Conservation (phyloP, 2,113 vertebrate genomes). For the Sinocyclocheilus grahami region DNA sequence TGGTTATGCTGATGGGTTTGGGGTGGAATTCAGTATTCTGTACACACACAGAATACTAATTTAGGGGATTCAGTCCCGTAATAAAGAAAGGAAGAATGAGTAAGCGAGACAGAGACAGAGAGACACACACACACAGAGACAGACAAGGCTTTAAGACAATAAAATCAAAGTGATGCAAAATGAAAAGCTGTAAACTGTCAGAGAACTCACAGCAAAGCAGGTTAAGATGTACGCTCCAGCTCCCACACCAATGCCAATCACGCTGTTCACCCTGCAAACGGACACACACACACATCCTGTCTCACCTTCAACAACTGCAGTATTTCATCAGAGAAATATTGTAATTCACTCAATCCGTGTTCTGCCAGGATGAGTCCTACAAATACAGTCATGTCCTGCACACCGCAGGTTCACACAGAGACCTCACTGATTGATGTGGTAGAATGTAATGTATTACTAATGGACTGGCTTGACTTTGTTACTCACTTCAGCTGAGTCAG, state of each 20-base stretch:
- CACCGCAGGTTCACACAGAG: background rate
- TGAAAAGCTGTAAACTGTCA: background rate
- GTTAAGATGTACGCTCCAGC: conserved; percentile 76
- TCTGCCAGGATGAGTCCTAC: background rate
- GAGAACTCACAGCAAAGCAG: conserved; percentile 74
- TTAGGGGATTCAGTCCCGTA: conserved; percentile 17
- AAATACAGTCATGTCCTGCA: background rate
- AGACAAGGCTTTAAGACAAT: background rate
- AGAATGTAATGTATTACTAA: background rate
- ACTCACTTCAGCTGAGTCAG: conserved; percentile 91
- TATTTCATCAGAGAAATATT: background rate
- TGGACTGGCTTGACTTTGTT: background rate
- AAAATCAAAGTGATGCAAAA: background rate
- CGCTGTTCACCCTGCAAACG: conserved; percentile 70
- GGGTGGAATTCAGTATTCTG: background rate
- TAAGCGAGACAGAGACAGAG: background rate
- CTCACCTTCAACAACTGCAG: background rate
- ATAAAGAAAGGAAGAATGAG: conserved; percentile 18
- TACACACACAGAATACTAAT: conserved; percentile 4
- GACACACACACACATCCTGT: background rate
- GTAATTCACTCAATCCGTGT: background rate
- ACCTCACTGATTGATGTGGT: background rate
- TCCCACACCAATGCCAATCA: conserved; percentile 77
- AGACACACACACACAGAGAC: background rate
- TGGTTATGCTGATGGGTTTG: background rate